Evolutionary conservation across 2,113 vertebrate genomes (phyloP).

Genomic region (Caracal caracal): DNA sequence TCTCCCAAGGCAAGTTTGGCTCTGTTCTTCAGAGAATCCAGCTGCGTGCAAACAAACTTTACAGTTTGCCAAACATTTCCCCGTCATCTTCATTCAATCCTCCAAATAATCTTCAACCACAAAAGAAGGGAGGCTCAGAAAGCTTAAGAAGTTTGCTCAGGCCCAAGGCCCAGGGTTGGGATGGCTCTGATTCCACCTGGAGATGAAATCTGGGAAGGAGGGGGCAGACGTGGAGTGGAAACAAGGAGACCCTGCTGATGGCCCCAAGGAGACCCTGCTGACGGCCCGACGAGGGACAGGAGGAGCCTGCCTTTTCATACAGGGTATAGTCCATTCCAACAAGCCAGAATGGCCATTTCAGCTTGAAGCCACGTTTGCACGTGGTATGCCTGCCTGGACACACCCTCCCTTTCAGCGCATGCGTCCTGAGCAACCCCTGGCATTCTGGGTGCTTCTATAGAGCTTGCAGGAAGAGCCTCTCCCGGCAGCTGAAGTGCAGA

Average conservation of each 20-base stretch:
- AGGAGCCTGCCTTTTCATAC: not conserved
- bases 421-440: constrained; percentile 82
- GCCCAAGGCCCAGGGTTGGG: not conserved
- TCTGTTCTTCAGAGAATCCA: not conserved
- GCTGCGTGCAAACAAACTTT: not conserved
- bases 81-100: not conserved
- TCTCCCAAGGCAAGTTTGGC: not conserved
- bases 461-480: constrained; percentile 81
- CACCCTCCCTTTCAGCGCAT: constrained; percentile 61
- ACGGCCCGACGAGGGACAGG: not conserved
- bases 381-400: constrained; percentile 76
- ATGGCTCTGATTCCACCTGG: not conserved
- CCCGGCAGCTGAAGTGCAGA: constrained; percentile 83
- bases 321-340: too few species aligned
- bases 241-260: not conserved
- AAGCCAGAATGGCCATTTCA: constrained; percentile 57
- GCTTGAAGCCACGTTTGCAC: constrained; percentile 65
- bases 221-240: too few species aligned
- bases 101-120: not conserved
- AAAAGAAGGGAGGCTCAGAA: not conserved
- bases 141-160: not conserved
- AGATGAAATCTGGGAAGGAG: not conserved
- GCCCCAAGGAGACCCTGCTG: not conserved
- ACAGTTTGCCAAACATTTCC: not conserved
- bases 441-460: constrained; percentile 84